A percentile compares a stretch with the other conserved stretches of the same genome.
These are phyloP conservation scores for Erythrocercus mccallii DNA, from an alignment of 2,113 vertebrate genomes.

Conservation along the genomic window DNA sequence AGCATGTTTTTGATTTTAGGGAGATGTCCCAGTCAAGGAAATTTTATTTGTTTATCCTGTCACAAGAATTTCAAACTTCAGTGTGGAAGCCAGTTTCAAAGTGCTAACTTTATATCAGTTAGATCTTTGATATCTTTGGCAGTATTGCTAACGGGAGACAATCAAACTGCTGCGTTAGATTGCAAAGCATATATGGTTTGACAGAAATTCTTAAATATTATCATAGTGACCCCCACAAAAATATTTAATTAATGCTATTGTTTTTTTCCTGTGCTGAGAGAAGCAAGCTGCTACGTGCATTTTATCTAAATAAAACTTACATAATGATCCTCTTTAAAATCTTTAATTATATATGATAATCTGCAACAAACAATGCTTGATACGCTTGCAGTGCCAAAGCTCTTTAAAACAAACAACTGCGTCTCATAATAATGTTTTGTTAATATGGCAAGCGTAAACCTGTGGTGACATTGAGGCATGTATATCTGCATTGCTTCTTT, in stretches of 20 bases:
- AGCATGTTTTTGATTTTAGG: background rate
- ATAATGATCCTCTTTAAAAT: slow-evolving; percentile 3
- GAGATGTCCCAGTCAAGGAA: background rate
- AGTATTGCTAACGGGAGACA: background rate
- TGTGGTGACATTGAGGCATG: background rate
- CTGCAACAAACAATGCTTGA: background rate
- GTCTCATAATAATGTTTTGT: background rate
- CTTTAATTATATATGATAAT: slow-evolving; percentile 31
- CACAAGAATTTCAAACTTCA: background rate
- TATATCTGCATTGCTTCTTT: background rate
- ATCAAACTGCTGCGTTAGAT: background rate
- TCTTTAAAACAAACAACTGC: background rate
- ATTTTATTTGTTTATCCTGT: background rate
- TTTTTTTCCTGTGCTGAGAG: background rate
- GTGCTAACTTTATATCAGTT: background rate
- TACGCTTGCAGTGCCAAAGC: background rate
- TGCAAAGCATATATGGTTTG: background rate
- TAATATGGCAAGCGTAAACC: background rate
- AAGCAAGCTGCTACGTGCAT: background rate
- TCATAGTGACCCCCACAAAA: background rate
- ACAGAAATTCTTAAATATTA: slow-evolving; percentile 9
- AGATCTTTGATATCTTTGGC: background rate
- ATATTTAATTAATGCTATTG: slow-evolving; percentile 23
- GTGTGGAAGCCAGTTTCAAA: background rate
- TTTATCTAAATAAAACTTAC: background rate